Evolutionary conservation across 2,113 vertebrate genomes (phyloP).

Genomic region (human (Homo sapiens)): GRCh38 chr2:175123501-175124000

Average conservation of each 20-base stretch:
- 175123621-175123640: neutral
- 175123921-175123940: conserved; percentile 43
- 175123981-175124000: neutral
- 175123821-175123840: conserved; percentile 28
- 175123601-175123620: neutral
- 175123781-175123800: neutral
- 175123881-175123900: neutral
- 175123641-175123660: neutral
- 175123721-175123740: neutral
- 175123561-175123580: neutral
- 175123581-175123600: neutral
- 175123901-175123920: neutral
- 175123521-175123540: neutral
- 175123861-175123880: neutral
- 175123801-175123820: neutral
- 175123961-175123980: neutral
- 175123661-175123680: neutral
- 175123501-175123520: neutral
- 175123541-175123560: conserved; percentile 45
- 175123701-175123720: neutral
- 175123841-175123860: neutral
- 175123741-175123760: conserved; percentile 44
- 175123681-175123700: neutral
- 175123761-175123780: neutral
- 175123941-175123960: conserved; percentile 14